Base-by-base conservation (phyloP, 35 echinoderm and acorn worm genomes). In the Apostichopus parvimensis region DNA sequence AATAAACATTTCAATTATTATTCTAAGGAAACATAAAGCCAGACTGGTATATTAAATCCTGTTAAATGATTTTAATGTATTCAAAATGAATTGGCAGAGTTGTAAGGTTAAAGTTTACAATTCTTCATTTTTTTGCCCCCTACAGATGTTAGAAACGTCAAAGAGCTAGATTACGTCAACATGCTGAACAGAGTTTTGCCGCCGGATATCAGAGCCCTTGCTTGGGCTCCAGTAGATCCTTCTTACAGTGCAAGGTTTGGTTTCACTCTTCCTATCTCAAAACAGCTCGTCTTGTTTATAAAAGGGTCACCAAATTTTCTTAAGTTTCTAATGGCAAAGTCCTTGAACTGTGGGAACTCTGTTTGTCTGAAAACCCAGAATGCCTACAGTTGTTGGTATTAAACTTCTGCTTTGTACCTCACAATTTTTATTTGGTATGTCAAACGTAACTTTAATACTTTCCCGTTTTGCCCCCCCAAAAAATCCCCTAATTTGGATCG, bases 141-240 rank as follows among this genome's bases (percentile, higher is more conserved):
- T 68, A 8, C 18, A 68, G 64, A 9, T 1, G 64, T 14, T 5
- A 68, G 85, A 52, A 15, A 71, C n/a, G 85, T 13, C 6, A 77
- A 66, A 54, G 96, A 98, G 88, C 64, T 98, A 76, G 80, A 95
- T 57, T 98, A 98, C 54, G 77, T 87, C 45, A 64, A 82, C 23
- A 73, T 95, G 9, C 26, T 98, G 23, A 98, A 98, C 79, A 93
- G 94, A 75, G 94, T 98, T 22, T 73, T 98, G 12, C 96, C 96
- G 73, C 26, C 70, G 25, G 90, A 95, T 9, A 98, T 98, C 58
- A 75, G 96, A 78, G 83, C 92, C 9, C 54, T 98, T 4, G 96
- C 96, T 18, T 98, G 96, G 96, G 87, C 94, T 66, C 94, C 96
- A 9, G 96, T 95, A 2, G 83, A 95, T 54, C 92, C 82, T 7